Percentiles rank a stretch among this genome's conserved stretches.
Conservation (phyloP, 2,113 vertebrate genomes). For the Anolis sagrei region DNA sequence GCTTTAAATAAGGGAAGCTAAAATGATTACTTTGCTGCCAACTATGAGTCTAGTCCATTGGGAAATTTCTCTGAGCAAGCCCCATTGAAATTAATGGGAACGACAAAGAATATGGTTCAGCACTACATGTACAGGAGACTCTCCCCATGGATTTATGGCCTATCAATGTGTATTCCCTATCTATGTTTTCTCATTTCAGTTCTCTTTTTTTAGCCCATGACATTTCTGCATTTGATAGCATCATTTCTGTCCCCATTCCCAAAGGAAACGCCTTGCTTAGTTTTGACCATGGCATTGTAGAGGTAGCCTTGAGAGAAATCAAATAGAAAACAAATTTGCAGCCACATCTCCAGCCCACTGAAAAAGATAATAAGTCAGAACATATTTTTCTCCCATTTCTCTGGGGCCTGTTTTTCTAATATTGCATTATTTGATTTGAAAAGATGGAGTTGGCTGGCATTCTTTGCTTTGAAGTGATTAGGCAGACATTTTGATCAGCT, state of each 20-base stretch:
- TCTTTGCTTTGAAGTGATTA: constrained; percentile 4
- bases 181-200: constrained; percentile 59
- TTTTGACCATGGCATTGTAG: constrained; percentile 62
- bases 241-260: constrained; percentile 74
- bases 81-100: constrained; percentile 8
- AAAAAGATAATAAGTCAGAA: constrained; percentile 70
- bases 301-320: constrained; percentile 76
- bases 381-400: constrained; percentile 61
- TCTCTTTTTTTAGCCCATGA: constrained; percentile 54
- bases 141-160: background rate
- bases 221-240: constrained; percentile 70
- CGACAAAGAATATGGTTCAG: background rate
- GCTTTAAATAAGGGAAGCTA: constrained; percentile 65
- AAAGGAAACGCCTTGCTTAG: constrained; percentile 50
- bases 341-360: constrained; percentile 65
- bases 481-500: background rate
- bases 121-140: background rate
- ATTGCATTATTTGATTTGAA: constrained; percentile 57
- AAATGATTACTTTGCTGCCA: constrained; percentile 41
- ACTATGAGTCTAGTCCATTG: background rate
- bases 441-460: constrained; percentile 33
- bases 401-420: constrained; percentile 48
- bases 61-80: background rate
- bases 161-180: constrained; percentile 38
- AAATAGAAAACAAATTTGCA: constrained; percentile 74